phyloP scores from a whole-genome alignment of 2,113 vertebrate species.

The Spizaetus ornatus region DNA sequence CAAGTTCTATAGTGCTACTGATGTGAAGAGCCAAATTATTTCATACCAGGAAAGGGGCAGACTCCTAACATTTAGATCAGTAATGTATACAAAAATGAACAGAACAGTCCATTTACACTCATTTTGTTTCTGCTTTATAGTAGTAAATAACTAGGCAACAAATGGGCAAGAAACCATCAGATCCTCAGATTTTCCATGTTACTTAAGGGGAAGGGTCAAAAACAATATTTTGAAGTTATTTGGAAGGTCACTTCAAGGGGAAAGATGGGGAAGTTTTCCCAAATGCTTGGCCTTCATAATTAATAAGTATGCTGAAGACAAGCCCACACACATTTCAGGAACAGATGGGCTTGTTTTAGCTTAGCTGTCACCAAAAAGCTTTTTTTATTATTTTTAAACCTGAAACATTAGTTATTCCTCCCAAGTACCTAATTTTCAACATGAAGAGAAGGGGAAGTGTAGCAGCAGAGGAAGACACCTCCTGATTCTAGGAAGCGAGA shows the following conservation, averaged over 20 bases:
- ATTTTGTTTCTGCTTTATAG: not conserved
- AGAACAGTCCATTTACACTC: not conserved
- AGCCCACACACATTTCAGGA: not conserved
- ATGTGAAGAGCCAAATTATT: not conserved
- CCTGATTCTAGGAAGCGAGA: not conserved
- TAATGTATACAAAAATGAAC: not conserved
- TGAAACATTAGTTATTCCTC: not conserved
- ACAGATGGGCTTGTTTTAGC: conserved; percentile 34
- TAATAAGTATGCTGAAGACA: not conserved
- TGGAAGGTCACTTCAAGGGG: not conserved
- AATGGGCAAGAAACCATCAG: not conserved
- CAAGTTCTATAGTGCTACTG: not conserved
- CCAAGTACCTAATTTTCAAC: not conserved
- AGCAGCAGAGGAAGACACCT: not conserved
- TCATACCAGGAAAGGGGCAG: not conserved
- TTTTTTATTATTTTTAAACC: not conserved
- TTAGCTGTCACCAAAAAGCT: not conserved
- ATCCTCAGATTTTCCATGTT: not conserved
- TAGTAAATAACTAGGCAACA: not conserved
- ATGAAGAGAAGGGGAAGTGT: not conserved
- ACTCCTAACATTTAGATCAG: not conserved
- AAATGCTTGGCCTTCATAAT: not conserved
- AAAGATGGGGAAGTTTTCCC: not conserved
- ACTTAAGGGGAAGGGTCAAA: not conserved
- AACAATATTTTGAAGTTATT: not conserved